These are phyloP conservation scores for Falco novaeseelandiae DNA, from an alignment of 2,797 vertebrate genomes.

Conservation along the genomic window DNA sequence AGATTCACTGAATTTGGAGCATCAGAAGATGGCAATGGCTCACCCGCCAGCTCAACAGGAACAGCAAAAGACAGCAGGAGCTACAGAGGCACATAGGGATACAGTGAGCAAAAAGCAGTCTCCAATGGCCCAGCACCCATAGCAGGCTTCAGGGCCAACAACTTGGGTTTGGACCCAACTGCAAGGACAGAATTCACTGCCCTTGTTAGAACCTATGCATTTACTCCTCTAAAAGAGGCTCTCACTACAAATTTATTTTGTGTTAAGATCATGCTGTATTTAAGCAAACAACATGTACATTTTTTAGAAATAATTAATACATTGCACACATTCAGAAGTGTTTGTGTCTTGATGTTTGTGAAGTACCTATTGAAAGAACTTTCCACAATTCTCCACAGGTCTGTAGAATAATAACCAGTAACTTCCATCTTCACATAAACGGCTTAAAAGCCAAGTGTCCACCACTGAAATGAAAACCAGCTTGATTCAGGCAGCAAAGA, in stretches of 20 bases:
- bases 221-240: not conserved
- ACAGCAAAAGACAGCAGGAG: not conserved
- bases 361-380: not conserved
- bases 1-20: not conserved
- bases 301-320: not conserved
- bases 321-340: not conserved
- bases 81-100: not conserved
- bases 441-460: not conserved
- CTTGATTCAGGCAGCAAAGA: not conserved
- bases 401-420: not conserved
- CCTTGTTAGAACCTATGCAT: not conserved
- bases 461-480: not conserved
- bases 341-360: not conserved
- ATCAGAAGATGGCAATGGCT: not conserved
- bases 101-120: not conserved
- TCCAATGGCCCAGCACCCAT: not conserved
- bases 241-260: not conserved
- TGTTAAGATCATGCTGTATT: fast-evolving
- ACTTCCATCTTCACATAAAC: not conserved
- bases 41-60: not conserved
- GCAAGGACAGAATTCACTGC: not conserved
- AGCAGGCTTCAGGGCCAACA: not conserved
- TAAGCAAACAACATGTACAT: not conserved
- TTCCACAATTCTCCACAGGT: not conserved
- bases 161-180: not conserved